Evolutionary conservation across 2,797 vertebrate genomes (phyloP), one percentile per base, ranked within the genome.

Genomic region (Tragelaphus eurycerus): DNA sequence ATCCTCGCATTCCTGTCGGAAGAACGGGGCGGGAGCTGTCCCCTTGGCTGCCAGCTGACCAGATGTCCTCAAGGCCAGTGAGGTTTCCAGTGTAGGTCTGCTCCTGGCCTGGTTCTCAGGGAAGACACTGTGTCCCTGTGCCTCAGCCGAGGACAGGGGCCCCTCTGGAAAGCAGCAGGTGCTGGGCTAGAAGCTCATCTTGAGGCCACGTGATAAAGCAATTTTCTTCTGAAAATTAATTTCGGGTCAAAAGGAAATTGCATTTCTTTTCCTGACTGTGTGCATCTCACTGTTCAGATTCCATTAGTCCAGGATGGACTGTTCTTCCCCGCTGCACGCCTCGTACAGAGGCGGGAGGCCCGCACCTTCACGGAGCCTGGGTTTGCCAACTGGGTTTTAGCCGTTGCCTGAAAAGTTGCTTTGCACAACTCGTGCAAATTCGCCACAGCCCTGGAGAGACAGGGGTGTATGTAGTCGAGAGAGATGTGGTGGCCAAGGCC

Each of bases 191-290:
- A 34, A 43, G 71, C 71, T 27, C 71, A 3, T 55, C 31, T 1
- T 1, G 6, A 54, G 86, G n/a, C 7, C 0, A 1, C 1, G 78
- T 4, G 23, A 59, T 57, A 50, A 84, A 78, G 78, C 12, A n/a
- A 25, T 91, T 92, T 90, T 90, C 93, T 81, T 48, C 92, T 84
- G 85, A 92, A 90, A 97, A 79, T 89, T 95, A 78, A 89, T 94
- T 95, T 93, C 48, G 27, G 62, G 79, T 82, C 86, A 11, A 46
- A 62, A 81, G 90, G 94, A 90, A 94, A 96, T 89, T 62, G 79
- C 6, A 50, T 95, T 88, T 93, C 55, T 85, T 54, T 34, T 86
- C 87, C 95, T 14, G 92, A 50, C 1, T 2, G 60, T 46, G 64
- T 74, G 67, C 14, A 38, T 6, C 50, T 60, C 19, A 8, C 55